Conservation (phyloP, 2,888 invertebrate species). For the Macaria notata region DNA sequence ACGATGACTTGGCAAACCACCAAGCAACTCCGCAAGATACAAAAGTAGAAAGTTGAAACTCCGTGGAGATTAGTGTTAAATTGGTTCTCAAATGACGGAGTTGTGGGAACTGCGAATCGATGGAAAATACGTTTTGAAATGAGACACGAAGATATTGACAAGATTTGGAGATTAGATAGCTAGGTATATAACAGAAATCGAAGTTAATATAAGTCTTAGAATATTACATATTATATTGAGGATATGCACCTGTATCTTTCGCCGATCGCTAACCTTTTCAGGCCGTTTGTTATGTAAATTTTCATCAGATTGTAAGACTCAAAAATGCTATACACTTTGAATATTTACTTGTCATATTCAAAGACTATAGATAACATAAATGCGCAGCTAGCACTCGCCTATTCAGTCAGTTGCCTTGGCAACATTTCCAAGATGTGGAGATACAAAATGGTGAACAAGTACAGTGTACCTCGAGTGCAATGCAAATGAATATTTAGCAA, state of each 20-base stretch:
- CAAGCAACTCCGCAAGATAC: conserved; percentile 11
- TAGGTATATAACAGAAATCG: too few relatives aligned
- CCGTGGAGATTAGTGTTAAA: conserved; percentile 20
- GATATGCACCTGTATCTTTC: not conserved
- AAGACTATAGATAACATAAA: too few relatives aligned
- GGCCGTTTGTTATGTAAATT: conserved; percentile 1
- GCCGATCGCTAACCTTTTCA: conserved; percentile 1
- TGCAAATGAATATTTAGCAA: not conserved
- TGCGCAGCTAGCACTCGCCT: conserved; percentile 1
- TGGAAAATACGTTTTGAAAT: not conserved
- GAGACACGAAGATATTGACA: too few relatives aligned
- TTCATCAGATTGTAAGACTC: not conserved
- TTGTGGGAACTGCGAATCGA: conserved; percentile 1
- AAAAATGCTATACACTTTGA: not conserved
- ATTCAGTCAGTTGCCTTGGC: conserved; percentile 2
- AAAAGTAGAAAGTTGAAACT: conserved; percentile 18
- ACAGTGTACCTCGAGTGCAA: not conserved
- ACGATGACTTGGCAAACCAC: conserved; percentile 14
- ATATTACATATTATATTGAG: too few relatives aligned
- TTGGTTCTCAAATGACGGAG: conserved; percentile 21
- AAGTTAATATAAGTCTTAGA: too few relatives aligned
- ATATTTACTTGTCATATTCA: conserved; percentile 1
- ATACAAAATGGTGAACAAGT: not conserved
- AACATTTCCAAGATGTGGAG: conserved; percentile 1
- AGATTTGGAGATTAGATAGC: too few relatives aligned